phyloP scores from a whole-genome alignment of 2,888 invertebrate genomes.

The Hydropsyche betteni region DNA sequence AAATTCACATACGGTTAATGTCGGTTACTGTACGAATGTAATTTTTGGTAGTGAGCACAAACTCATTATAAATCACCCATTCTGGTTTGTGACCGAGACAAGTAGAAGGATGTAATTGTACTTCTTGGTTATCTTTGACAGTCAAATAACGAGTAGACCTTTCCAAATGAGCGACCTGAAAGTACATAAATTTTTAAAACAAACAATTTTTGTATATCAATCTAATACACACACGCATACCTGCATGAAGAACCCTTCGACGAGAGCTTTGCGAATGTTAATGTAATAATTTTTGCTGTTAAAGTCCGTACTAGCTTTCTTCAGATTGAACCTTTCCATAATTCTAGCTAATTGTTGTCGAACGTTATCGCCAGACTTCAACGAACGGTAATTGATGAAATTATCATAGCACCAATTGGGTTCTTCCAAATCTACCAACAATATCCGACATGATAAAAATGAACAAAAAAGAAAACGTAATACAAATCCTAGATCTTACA shows the following conservation, averaged over 20 bases:
- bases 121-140: conserved; percentile 99
- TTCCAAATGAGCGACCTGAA: conserved; percentile 93
- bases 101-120: conserved; percentile 98
- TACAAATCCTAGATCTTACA: too few species aligned
- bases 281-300: conserved; percentile 98
- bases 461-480: too few species aligned
- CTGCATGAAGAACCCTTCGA: conserved; percentile 99
- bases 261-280: conserved; percentile 97
- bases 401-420: conserved; percentile 99
- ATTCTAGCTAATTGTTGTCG: conserved; percentile 95
- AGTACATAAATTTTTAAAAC: background rate
- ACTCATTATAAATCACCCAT: conserved; percentile 99
- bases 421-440: conserved; percentile 87
- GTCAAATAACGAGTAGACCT: conserved; percentile 98
- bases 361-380: conserved; percentile 99
- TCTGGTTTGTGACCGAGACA: conserved; percentile 99
- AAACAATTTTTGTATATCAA: background rate
- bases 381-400: conserved; percentile 97
- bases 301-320: conserved; percentile 96
- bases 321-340: conserved; percentile 96
- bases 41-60: conserved; percentile 99
- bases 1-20: conserved; percentile 86
- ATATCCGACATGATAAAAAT: background rate
- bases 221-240: conserved; percentile 63
- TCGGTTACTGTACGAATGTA: conserved; percentile 99